phyloP scores from a whole-genome alignment of 2,113 vertebrate genomes.

The Pterocles orientalis region DNA sequence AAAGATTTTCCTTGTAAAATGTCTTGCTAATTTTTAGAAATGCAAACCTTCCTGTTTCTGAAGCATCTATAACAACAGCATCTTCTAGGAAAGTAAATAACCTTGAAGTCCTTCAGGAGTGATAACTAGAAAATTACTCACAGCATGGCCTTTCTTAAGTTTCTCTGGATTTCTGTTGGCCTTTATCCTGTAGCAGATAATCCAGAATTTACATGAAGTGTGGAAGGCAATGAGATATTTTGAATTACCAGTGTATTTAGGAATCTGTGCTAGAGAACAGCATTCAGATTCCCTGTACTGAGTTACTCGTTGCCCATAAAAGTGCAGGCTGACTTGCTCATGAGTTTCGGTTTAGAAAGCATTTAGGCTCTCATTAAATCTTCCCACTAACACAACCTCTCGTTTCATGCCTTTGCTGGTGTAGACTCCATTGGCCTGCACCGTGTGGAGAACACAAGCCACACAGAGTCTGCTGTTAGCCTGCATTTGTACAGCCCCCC shows the following conservation, averaged over 20 bases:
- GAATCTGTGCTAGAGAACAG: neutral
- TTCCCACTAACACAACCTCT: neutral
- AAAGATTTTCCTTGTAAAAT: neutral
- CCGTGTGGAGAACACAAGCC: constrained; percentile 95
- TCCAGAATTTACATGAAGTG: neutral
- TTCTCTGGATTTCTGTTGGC: neutral
- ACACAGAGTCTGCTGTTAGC: constrained; percentile 90
- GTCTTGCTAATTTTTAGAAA: neutral
- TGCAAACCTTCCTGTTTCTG: neutral
- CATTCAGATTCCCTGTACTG: neutral
- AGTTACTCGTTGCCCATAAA: neutral
- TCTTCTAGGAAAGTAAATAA: neutral
- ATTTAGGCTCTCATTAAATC: neutral
- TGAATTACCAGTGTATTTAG: neutral
- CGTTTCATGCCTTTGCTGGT: neutral
- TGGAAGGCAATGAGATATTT: neutral
- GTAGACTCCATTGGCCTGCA: constrained; percentile 94
- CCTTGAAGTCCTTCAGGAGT: neutral
- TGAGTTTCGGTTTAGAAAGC: neutral
- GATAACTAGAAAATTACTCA: neutral
- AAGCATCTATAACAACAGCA: neutral
- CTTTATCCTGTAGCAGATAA: neutral
- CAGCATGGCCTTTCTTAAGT: neutral
- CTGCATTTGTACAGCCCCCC: constrained; percentile 96
- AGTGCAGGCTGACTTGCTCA: neutral